Evolutionary conservation across 2,113 vertebrate genomes (phyloP), one percentile per base, ranked within the genome.

Genomic region (Eleginops maclovinus): DNA sequence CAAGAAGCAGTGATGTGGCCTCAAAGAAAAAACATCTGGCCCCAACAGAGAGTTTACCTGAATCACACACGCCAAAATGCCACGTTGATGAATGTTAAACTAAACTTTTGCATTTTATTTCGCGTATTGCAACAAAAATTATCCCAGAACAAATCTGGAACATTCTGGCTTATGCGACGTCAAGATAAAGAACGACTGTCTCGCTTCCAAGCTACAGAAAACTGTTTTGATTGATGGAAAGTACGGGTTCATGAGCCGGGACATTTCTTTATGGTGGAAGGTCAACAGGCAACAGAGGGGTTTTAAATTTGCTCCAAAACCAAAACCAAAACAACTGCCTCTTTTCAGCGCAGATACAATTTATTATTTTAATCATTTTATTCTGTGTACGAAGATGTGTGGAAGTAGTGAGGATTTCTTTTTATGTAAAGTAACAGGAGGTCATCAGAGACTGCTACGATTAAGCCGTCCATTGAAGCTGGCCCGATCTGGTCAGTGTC

Each of bases 191-290:
- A 21, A 36, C 7, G 0, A 43, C 13, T 1, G 53, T 53, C 21
- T 41, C 59, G 21, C 26, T 54, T 49, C 40, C 47, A 50, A 24
- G 22, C 4, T 3, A 15, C 19, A 76, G 40, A 44, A 68, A 58
- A 40, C 3, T 0, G n/a, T 1, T 65, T 47, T 26, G 63, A 58
- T 24, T 12, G 24, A 67, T 3, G 44, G 51, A 59, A 28, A 66
- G 60, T 64, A 21, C 41, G 55, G 14, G 19, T 11, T 67, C 11
- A 50, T 49, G 11, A 36, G 8, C 19, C 22, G 40, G 51, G 44
- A 49, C 40, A 26, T 77, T 75, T 69, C 13, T 54, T 51, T 54
- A 24, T 64, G 14, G 26, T 0, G 3, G 40, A 70, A 78, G 83
- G 75, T 78, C 54, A 63, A 47, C 66, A 26, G 54, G 22, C 31